These are phyloP conservation scores for Hydrozoanthus tunicans DNA, from an alignment of 64 coral and sea anemone genomes.

Conservation along the genomic window DNA sequence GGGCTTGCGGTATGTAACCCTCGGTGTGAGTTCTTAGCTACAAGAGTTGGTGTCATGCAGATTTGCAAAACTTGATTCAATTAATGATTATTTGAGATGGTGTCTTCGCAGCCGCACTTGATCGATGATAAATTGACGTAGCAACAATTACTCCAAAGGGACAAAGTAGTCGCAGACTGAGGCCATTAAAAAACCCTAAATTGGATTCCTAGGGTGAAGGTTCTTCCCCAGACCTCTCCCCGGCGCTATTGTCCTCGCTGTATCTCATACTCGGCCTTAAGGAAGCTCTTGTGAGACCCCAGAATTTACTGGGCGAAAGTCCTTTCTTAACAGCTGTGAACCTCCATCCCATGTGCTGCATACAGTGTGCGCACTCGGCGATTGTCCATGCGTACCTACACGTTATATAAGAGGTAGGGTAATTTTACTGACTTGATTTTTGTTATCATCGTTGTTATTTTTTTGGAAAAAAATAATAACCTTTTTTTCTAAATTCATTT, in stretches of 20 bases:
- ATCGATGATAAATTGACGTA: no score
- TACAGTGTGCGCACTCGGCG: slow-evolving; percentile 91
- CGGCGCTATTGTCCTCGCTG: slow-evolving; percentile 14
- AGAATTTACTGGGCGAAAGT: slow-evolving; percentile 89
- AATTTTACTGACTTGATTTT: not conserved
- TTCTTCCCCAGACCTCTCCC: not conserved
- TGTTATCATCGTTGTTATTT: no score
- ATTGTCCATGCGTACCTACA: slow-evolving; percentile 98
- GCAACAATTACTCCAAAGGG: no score
- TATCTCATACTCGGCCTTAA: slow-evolving; percentile 77
- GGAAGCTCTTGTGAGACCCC: slow-evolving; percentile 91
- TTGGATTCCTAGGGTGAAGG: not conserved
- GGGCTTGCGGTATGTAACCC: no score
- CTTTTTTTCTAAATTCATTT: no score
- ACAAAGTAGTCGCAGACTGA: no score
- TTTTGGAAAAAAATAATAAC: no score
- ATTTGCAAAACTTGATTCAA: no score
- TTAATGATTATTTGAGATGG: no score
- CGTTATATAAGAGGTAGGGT: not conserved
- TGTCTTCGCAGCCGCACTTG: no score
- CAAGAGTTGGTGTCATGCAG: no score
- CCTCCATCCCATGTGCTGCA: slow-evolving; percentile 92
- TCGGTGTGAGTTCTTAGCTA: no score
- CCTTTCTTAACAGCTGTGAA: slow-evolving; percentile 91
- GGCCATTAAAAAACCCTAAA: not conserved